Percentiles rank a stretch among this genome's conserved stretches.
These are phyloP conservation scores for Ameiurus melas DNA, from an alignment of 2,113 vertebrate genomes.

Conservation along the genomic window DNA sequence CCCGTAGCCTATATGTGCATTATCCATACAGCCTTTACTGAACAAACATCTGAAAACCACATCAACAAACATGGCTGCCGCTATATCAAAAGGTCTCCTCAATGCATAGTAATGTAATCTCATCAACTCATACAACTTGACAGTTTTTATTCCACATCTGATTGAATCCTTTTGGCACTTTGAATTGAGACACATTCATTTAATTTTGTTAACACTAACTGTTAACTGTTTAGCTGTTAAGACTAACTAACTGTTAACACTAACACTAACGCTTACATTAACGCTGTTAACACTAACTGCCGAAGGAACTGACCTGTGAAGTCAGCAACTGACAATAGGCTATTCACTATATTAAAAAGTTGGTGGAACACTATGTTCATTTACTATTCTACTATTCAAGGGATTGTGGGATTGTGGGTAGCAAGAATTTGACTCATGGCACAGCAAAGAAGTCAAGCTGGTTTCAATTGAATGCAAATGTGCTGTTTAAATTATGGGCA, in stretches of 20 bases:
- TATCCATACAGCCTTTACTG: not conserved
- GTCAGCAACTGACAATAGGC: not conserved
- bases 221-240: not conserved
- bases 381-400: not conserved
- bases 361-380: not conserved
- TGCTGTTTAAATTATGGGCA: not conserved
- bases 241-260: no score
- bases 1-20: not conserved
- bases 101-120: not conserved
- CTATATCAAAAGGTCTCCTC: not conserved
- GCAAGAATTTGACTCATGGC: not conserved
- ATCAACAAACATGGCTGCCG: not conserved
- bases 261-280: no score
- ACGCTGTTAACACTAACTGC: not conserved
- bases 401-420: not conserved
- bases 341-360: not conserved
- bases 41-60: not conserved
- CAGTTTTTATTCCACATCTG: not conserved
- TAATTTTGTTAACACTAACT: not conserved
- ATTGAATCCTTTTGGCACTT: not conserved
- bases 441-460: not conserved
- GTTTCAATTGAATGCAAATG: not conserved
- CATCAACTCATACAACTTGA: not conserved
- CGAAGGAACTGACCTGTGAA: not conserved
- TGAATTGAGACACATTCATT: not conserved